Evolutionary conservation across 1,140 invertebrate species (phyloP).

Genomic region (Lasioglossum baleicum): DNA sequence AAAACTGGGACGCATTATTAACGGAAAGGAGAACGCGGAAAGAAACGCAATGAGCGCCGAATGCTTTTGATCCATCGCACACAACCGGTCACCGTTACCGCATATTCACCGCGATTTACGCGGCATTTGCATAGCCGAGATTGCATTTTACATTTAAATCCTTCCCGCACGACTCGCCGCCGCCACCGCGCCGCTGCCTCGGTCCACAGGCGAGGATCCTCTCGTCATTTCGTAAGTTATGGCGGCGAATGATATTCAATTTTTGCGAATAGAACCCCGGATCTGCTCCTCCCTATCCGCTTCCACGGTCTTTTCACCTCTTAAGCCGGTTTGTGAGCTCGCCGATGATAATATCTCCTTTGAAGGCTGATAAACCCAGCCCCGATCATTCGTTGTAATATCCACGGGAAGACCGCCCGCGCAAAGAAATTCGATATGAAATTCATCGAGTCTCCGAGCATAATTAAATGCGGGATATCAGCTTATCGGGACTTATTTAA

Average conservation of each 20-base stretch:
- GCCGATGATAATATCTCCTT: constrained; percentile 56
- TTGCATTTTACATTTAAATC: constrained; percentile 70
- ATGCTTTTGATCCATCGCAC: constrained; percentile 55
- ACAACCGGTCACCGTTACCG: constrained; percentile 48
- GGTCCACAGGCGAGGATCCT: neutral
- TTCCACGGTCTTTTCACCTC: constrained; percentile 45
- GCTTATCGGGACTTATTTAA: constrained; percentile 18
- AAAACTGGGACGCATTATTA: constrained; percentile 9
- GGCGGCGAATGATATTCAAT: constrained; percentile 57
- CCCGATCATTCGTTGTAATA: constrained; percentile 54
- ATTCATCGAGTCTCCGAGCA: constrained; percentile 11
- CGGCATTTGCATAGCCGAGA: constrained; percentile 64
- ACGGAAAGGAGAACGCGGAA: neutral
- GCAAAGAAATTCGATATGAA: constrained; percentile 41
- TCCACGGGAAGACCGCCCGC: neutral
- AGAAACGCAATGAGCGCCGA: neutral
- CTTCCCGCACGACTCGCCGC: constrained; percentile 44
- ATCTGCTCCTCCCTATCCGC: constrained; percentile 10
- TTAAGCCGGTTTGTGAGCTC: constrained; percentile 35
- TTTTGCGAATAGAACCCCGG: constrained; percentile 54
- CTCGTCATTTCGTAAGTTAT: constrained; percentile 60
- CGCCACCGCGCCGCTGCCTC: too few species aligned
- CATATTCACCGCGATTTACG: constrained; percentile 61
- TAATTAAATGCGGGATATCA: constrained; percentile 29
- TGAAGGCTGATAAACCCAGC: constrained; percentile 40